A percentile compares a stretch with the other conserved stretches of the same genome.
Evolutionary conservation across 2,888 invertebrate species (phyloP).

Genomic region (Germaria angustata): DNA sequence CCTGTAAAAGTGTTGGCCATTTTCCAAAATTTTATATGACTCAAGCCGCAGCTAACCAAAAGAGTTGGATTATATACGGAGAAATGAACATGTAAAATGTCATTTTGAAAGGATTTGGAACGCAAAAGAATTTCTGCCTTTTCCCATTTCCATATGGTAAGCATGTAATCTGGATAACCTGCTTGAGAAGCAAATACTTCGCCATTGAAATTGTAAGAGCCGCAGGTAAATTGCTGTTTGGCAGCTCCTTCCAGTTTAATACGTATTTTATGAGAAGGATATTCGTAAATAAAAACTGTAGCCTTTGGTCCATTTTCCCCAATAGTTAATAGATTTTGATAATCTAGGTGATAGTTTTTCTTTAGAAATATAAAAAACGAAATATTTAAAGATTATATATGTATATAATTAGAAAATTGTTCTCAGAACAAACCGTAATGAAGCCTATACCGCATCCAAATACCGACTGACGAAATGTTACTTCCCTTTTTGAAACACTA

Average conservation of each 20-base stretch:
- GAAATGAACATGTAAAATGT: constrained; percentile 89
- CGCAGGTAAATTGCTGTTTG: constrained; percentile 85
- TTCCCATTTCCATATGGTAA: constrained; percentile 95
- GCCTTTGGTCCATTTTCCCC: constrained; percentile 89
- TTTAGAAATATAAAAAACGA: constrained; percentile 69
- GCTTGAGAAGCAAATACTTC: constrained; percentile 86
- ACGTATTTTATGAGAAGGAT: constrained; percentile 88
- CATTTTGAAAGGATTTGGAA: constrained; percentile 90
- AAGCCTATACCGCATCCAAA: constrained; percentile 91
- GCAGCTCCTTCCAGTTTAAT: constrained; percentile 90
- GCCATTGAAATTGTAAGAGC: constrained; percentile 90
- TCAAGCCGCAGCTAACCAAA: constrained; percentile 88
- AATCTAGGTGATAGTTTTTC: constrained; percentile 84
- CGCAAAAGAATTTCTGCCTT: constrained; percentile 87
- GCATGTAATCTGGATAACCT: constrained; percentile 90
- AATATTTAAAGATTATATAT: constrained; percentile 59
- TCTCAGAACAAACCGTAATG: constrained; percentile 81
- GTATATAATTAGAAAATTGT: background rate
- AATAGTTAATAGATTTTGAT: constrained; percentile 86
- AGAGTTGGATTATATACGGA: constrained; percentile 90
- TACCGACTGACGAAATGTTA: constrained; percentile 87
- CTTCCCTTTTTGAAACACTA: constrained; percentile 84
- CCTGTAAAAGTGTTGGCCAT: constrained; percentile 95
- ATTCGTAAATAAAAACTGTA: constrained; percentile 89
- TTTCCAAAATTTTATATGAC: constrained; percentile 95